phyloP scores from a whole-genome alignment of 1,140 invertebrate genomes.

The Drosophila kohkoa region DNA sequence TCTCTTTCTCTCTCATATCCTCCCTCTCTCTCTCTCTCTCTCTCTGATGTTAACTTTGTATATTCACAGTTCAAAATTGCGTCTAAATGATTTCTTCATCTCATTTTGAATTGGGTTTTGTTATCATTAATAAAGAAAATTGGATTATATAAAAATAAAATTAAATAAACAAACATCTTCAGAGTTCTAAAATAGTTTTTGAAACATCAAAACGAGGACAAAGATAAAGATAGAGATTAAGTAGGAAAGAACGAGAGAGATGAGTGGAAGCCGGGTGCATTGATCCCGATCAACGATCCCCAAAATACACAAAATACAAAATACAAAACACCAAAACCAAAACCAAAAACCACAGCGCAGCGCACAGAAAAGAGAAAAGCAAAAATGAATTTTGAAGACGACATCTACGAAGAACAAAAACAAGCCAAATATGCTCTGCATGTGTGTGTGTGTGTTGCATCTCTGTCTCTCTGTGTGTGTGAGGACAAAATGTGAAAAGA shows the following conservation, averaged over 20 bases:
- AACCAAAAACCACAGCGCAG: conserved; percentile 21
- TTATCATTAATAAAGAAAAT: not conserved
- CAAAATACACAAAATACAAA: too few relatives aligned
- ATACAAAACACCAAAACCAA: not conserved
- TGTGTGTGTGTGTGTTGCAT: conserved; percentile 11
- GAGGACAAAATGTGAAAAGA: conserved; percentile 37
- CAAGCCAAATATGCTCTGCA: conserved; percentile 10
- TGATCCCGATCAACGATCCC: conserved; percentile 49
- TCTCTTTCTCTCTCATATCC: not conserved
- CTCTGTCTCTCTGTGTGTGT: not conserved
- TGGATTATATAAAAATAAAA: too few relatives aligned
- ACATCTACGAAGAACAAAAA: conserved; percentile 38
- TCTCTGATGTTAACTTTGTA: not conserved
- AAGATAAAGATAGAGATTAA: not conserved
- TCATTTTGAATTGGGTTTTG: not conserved
- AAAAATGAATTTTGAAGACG: conserved; percentile 31
- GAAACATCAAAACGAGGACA: conserved; percentile 15
- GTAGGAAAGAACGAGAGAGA: conserved; percentile 3
- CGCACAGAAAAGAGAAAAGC: conserved; percentile 23
- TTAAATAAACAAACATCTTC: not conserved
- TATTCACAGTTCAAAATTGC: not conserved
- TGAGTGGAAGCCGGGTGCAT: conserved; percentile 44
- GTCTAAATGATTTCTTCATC: not conserved
- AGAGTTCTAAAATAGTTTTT: conserved; percentile 21
- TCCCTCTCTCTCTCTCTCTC: too few relatives aligned